A percentile compares a stretch with the other conserved stretches of the same genome.
These are phyloP conservation scores for Antrozous pallidus DNA, from an alignment of 2,797 vertebrate genomes.

Conservation along the genomic window DNA sequence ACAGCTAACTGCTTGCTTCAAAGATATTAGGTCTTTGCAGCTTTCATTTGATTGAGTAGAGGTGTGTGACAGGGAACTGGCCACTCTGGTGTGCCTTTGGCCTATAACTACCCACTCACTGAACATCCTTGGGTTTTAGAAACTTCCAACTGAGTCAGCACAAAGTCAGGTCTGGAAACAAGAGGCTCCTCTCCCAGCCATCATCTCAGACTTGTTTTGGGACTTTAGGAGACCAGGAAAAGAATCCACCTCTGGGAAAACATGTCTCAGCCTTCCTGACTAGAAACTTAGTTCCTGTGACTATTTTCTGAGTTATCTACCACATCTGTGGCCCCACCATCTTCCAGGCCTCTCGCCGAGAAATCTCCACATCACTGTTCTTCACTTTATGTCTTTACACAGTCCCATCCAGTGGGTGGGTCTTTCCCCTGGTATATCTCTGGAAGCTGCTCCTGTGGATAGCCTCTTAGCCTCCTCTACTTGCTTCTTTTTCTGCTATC, in stretches of 20 bases:
- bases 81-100: not conserved
- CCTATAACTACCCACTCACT: not conserved
- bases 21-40: not conserved
- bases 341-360: not conserved
- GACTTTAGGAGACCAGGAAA: not conserved
- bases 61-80: not conserved
- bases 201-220: not conserved
- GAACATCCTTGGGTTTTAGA: not conserved
- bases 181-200: not conserved
- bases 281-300: not conserved
- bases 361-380: not conserved
- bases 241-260: not conserved
- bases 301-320: not conserved
- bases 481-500: not conserved
- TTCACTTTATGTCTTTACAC: not conserved
- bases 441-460: not conserved
- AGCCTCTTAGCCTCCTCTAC: not conserved
- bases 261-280: not conserved
- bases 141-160: not conserved
- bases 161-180: not conserved
- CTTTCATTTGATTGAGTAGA: not conserved
- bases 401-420: fast-evolving
- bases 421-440: not conserved
- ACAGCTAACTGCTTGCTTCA: not conserved
- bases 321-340: fast-evolving